Evolutionary conservation across 2,888 invertebrate genomes (phyloP), one percentile per base, ranked within the genome.

Genomic region (Lamproptera curius): DNA sequence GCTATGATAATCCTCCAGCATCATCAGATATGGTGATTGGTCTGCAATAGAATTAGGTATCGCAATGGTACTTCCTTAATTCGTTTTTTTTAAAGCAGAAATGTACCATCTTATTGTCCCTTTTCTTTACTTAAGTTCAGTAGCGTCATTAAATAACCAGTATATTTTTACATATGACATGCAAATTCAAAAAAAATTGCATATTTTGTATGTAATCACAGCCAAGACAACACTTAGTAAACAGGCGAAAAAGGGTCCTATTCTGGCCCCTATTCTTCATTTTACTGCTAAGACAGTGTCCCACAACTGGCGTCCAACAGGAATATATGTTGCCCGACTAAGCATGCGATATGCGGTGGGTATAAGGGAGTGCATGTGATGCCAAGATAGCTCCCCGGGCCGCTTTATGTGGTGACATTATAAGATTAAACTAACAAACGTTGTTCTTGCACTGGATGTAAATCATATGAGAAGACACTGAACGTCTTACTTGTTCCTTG

Each of bases 361-460:
- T 68, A 68, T 78, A 75, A 74, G 76, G 76, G 72, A 67, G 60
- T 67, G 67, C 74, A 76, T 73, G 75, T 61, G 60, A 15, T 62
- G 73, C 75, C 73, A 67, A 75, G 78, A 76, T 77, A 76, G 67
- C 61, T 65, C 48, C 56, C 10, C 35, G 60, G 76, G 76, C 77
- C 73, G 74, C 68, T 77, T 79, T 78, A 76, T 77, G 71, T 62
- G 62, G 63, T 59, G 62, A 62, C 65, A 42, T 15, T 38, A 42
- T 48, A 16, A 48, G 38, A 42, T 48, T 48, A 34, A 20, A 54
- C 36, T 15, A 39, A 61, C 59, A 47, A 69, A 31, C 48, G 53
- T 53, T 11, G 36, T 48, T 8, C 37, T 36, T 23, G 16, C 17
- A 20, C 26, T 35, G 58, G 56, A 62, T 39, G 38, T 45, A 20